phyloP scores from a whole-genome alignment of 2,888 invertebrate species.

The Pristionchus exspectatus region DNA sequence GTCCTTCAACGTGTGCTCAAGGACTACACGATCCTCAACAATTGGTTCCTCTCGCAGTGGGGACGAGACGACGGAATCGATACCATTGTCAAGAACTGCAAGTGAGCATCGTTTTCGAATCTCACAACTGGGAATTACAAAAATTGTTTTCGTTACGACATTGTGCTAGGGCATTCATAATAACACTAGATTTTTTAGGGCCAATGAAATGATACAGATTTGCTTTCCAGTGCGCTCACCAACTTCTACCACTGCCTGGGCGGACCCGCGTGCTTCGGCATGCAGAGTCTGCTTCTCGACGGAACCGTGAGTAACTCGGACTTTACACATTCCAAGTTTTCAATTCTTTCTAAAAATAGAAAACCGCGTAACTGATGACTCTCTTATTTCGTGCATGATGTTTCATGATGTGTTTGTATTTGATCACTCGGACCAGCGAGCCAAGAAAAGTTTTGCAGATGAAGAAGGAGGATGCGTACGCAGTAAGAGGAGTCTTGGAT shows the following conservation, averaged over 20 bases:
- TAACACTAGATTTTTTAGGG: no score
- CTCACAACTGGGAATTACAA: no score
- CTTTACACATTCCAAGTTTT: not conserved
- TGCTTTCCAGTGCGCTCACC: conserved; percentile 13
- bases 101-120: not conserved
- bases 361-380: not conserved
- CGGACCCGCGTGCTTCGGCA: conserved; percentile 24
- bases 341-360: not conserved
- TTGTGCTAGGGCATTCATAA: no score
- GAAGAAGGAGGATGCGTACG: conserved; percentile 27
- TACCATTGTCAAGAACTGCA: conserved; percentile 52
- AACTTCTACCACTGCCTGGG: conserved; percentile 47
- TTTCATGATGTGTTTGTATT: no score
- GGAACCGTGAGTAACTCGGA: not conserved
- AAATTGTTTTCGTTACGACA: no score
- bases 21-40: conserved; percentile 53
- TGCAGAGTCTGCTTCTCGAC: conserved; percentile 1
- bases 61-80: conserved; percentile 42
- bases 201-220: not conserved
- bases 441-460: no score
- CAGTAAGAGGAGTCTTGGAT: conserved; percentile 43
- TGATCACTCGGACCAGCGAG: no score
- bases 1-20: not conserved
- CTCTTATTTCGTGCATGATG: no score
- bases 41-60: conserved; percentile 47